Evolutionary conservation across 2,113 vertebrate genomes (phyloP), one percentile per base, ranked within the genome.

Genomic region (Vicugna pacos): DNA sequence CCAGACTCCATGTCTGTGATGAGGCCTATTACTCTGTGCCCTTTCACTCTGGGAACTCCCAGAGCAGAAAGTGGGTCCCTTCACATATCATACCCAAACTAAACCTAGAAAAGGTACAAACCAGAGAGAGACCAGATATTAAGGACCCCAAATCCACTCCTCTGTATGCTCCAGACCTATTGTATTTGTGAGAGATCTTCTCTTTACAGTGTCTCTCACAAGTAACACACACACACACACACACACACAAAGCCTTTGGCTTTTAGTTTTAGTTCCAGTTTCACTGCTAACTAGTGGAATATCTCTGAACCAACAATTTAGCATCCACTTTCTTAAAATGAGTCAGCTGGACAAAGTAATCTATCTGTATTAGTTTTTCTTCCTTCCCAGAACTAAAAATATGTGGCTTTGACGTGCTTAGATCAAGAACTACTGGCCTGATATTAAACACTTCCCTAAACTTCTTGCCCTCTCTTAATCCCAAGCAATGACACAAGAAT

Each of bases 381-480:
- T 96, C 88, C 62, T 93, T 85, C 56, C 35, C n/a, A 76, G 67
- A 86, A 93, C 94, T 86, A 89, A 96, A 97, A 95, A 85, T 88
- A 91, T n/a, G 24, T n/a, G 24, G 35, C 50, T 90, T 85, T 69
- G 81, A 73, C 58, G 28, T 35, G 58, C 65, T 10, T 65, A 72
- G 58, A 58, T 97, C 90, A 42, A 83, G 79, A 92, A 92, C 73
- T 81, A 17, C 11, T 93, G 69, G 64, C 72, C 75, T 91, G 84
- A 83, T 89, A 80, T 92, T 92, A 46, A 88, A 76, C 42, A 77
- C 19, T 90, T 84, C 56, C 64, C 46, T 90, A 72, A 69, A 58
- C 67, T 89, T 56, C 76, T 91, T 69, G 64, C 15, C 81, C 62
- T 89, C 67, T 50, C 65, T 62, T 17, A 84, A 56, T 26, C 32